Evolutionary conservation across 1,140 invertebrate species (phyloP), one percentile per base, ranked within the genome.

Genomic region (Forficula auricularia): DNA sequence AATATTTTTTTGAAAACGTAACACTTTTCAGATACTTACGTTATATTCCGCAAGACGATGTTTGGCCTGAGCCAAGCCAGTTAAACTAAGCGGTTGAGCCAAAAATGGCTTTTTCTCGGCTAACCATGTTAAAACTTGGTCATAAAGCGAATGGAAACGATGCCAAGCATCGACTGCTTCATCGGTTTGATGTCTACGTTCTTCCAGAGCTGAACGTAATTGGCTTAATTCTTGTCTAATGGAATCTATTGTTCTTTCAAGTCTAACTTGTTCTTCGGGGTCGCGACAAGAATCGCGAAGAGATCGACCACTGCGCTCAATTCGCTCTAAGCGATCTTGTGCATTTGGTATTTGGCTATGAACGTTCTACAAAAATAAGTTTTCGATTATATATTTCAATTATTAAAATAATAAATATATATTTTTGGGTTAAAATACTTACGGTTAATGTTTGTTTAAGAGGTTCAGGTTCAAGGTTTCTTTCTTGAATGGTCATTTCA

Each of bases 141-240:
- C 74, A 51, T 90, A 76, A 34, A 89, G 67, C 38, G 80, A 73
- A 41, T 89, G 67, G 69, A 94, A 92, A 36, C 79, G 70, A 38
- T 82, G 77, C 72, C 84, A 87, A 9, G 88, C 78, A 52, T 91
- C 86, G 48, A 89, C 67, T 19, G 81, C 82, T 54, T 91, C 86
- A 27, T 27, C 22, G 4, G 10, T 10, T 27, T 27, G 22, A 50
- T 78, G 73, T 54, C 79, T 82, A 61, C 80, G 81, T 49, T 85
- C 82, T 43, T 88, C 83, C 39, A 89, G 59, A 71, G 76, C 78
- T 37, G 68, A 70, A 49, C 67, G 31, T 10, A 27, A 27, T 27
- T 27, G 22, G 22, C 22, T 27, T 27, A 27, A 27, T 27, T 27
- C 22, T 27, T 27, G 22, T 27, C 22, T 10, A 27, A 27, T 10